Evolutionary conservation across 2,797 vertebrate species (phyloP).

Genomic region (Phoeniculus purpureus): DNA sequence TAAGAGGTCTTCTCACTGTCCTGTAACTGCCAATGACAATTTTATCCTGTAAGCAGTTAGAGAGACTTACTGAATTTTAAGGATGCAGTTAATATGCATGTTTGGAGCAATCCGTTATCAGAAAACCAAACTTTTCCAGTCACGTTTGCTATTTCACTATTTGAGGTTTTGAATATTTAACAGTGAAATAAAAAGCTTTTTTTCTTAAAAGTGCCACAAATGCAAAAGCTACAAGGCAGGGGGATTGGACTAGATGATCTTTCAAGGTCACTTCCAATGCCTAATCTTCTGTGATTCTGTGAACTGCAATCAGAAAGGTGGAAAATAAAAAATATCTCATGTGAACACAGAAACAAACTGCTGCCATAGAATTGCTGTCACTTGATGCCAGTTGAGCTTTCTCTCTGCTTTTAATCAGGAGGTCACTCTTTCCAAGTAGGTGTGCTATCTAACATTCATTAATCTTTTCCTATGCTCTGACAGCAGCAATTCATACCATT

Average conservation of each 20-base stretch:
- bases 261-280: too few species aligned
- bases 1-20: neutral
- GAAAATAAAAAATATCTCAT: neutral
- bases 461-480: neutral
- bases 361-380: neutral
- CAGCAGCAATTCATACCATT: neutral
- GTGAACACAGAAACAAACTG: neutral
- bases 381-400: neutral
- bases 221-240: neutral
- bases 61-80: neutral
- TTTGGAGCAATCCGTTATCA: neutral
- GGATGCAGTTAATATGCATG: neutral
- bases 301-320: neutral
- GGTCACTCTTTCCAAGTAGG: neutral
- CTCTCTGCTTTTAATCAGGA: neutral
- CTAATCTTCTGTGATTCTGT: too few species aligned
- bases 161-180: neutral
- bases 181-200: neutral
- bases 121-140: neutral
- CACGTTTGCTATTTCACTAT: neutral
- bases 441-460: neutral
- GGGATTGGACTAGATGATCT: too few species aligned
- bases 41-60: neutral
- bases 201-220: neutral
- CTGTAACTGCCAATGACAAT: neutral